These are phyloP conservation scores for Etheostoma nigrum DNA, from an alignment of 2,797 vertebrate species.

Conservation along the genomic window DNA sequence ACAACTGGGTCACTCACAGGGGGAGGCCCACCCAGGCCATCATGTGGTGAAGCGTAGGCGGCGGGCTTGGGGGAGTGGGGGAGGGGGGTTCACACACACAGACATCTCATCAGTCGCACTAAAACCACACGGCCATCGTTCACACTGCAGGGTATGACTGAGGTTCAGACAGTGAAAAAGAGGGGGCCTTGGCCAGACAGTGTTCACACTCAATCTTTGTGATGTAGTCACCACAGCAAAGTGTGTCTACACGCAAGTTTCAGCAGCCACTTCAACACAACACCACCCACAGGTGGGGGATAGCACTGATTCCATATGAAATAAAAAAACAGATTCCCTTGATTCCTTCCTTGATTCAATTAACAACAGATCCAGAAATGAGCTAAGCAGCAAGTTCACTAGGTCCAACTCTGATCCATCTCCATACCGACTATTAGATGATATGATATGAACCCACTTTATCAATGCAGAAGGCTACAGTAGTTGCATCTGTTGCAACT, in stretches of 20 bases:
- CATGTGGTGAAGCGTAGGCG: conserved; percentile 80
- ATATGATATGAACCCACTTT: conserved; percentile 11
- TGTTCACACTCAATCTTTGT: conserved; percentile 45
- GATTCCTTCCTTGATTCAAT: neutral
- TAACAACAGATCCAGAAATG: neutral
- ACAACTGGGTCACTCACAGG: conserved; percentile 86
- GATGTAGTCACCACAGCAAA: conserved; percentile 26
- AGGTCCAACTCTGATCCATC: neutral
- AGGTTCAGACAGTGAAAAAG: conserved; percentile 65
- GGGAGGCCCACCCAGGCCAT: conserved; percentile 84
- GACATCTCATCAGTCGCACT: conserved; percentile 69
- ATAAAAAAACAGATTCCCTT: neutral
- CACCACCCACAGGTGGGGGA: conserved; percentile 61
- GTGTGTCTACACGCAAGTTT: conserved; percentile 34
- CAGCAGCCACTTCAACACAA: conserved; percentile 51
- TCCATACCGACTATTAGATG: conserved; percentile 5
- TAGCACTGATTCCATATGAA: neutral
- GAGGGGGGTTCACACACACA: conserved; percentile 64
- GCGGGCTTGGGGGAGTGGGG: conserved; percentile 62
- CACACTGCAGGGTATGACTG: conserved; percentile 61
- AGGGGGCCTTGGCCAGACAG: conserved; percentile 34
- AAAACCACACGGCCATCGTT: conserved; percentile 70
- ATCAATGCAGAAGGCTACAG: conserved; percentile 13
- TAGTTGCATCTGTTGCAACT: conserved; percentile 29
- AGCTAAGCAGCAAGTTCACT: neutral